Evolutionary conservation across 2,797 vertebrate genomes (phyloP).

Genomic region (Sternotherus odoratus): DNA sequence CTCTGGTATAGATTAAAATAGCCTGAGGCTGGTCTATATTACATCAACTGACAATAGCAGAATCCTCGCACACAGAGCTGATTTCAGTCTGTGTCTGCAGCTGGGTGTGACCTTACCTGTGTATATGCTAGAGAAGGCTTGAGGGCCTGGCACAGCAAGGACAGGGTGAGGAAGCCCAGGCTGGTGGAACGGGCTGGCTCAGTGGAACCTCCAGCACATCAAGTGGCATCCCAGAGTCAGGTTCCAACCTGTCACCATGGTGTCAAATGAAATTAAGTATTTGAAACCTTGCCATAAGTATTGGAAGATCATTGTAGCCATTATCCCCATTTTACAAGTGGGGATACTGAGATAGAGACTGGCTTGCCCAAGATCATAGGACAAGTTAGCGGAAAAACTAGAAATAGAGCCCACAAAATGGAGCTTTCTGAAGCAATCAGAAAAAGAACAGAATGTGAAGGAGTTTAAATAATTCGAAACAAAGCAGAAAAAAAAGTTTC

Average conservation of each 20-base stretch:
- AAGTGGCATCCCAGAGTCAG: no score
- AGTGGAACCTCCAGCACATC: no score
- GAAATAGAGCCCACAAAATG: background rate
- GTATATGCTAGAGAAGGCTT: no score
- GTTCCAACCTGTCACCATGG: no score
- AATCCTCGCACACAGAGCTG: no score
- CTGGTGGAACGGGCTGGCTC: no score
- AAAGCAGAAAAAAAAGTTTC: background rate
- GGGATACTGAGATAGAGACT: background rate
- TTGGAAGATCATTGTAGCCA: background rate
- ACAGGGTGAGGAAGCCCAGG: no score
- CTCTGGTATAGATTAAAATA: background rate
- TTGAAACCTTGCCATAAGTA: background rate
- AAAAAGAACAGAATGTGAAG: fast-evolving
- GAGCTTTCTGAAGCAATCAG: background rate
- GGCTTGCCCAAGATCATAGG: background rate
- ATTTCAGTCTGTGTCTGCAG: no score
- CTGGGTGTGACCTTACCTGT: no score
- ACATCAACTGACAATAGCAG: no score
- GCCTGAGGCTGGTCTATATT: no score
- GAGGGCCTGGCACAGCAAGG: no score
- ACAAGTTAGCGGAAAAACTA: background rate
- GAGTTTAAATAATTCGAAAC: background rate
- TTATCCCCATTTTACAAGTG: background rate
- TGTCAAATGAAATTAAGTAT: fast-evolving